phyloP scores from a whole-genome alignment of 2,888 invertebrate species.

The Melanophora roralis region DNA sequence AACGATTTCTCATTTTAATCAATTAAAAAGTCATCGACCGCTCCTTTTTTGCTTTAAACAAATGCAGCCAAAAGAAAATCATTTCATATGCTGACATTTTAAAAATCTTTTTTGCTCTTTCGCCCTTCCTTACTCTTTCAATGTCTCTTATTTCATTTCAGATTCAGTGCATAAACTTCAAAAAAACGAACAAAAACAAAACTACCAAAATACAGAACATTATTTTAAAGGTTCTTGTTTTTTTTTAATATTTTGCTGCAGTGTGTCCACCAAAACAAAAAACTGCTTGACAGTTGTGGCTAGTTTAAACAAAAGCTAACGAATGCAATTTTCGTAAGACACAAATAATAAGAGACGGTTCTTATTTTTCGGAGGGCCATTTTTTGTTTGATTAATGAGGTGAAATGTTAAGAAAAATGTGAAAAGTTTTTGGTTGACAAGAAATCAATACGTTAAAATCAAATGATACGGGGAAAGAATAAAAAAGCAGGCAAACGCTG shows the following conservation, averaged over 20 bases:
- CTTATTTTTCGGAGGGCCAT: constrained; percentile 32
- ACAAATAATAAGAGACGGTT: constrained; percentile 48
- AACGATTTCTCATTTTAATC: constrained; percentile 76
- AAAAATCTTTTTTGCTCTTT: constrained; percentile 24
- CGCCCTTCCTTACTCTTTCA: constrained; percentile 10
- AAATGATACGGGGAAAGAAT: constrained; percentile 42
- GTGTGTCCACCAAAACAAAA: constrained; percentile 66
- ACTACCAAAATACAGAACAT: constrained; percentile 29
- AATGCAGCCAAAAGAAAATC: neutral
- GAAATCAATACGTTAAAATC: constrained; percentile 64
- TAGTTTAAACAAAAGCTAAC: constrained; percentile 52
- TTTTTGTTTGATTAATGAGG: constrained; percentile 74
- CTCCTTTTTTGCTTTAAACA: constrained; percentile 59
- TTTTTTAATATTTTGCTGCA: constrained; percentile 38
- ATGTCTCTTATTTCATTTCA: neutral
- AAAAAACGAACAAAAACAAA: too few relatives aligned
- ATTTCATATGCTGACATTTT: constrained; percentile 43
- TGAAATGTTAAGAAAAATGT: constrained; percentile 75
- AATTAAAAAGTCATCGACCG: constrained; percentile 76
- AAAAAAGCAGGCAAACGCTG: neutral
- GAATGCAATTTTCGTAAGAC: constrained; percentile 50
- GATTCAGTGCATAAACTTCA: neutral
- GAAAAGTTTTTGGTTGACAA: constrained; percentile 63
- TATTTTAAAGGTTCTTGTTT: too few relatives aligned
- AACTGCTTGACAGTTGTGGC: constrained; percentile 61